Base-by-base conservation (phyloP, 2,888 invertebrate species). In the Mimachlamys varia region DNA sequence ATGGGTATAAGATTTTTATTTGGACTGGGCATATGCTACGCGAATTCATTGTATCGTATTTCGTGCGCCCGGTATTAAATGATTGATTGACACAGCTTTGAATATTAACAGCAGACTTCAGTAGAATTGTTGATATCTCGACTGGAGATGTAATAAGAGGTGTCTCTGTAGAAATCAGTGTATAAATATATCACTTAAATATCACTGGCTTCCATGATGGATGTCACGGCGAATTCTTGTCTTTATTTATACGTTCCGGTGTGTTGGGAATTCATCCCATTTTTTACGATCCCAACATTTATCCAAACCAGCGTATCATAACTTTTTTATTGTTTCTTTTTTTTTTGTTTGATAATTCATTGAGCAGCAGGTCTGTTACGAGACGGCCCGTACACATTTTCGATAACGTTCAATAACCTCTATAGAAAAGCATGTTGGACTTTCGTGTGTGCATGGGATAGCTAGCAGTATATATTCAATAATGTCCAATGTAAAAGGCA, bases 201-300 rank as follows among this genome's bases (percentile, higher is more conserved):
- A 76, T 76, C 76, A 33, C 27, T 76, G 22, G 33, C 76, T 33
- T 5, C 27, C 33, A 12, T 76, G 76, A 76, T 76, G 76, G 27
- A 27, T 76, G 76, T 76, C 76, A 76, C 27, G 33, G 22, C 33
- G 76, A 76, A 76, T 76, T 27, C 76, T 33, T 33, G 13, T 76
- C 76, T 76, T 76, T 76, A 76, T 76, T 76, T 76, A 76, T 76
- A 76, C 27, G 76, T 76, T 76, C 33, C 15, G 7, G 76, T 76
- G 76, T 76, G 76, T 33, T 76, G 76, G 76, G 76, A 76, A 76
- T 76, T 76, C 76, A 22, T 76, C 27, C 27, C 76, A 33, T 76
- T 76, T 76, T 76, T 76, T 76, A 76, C 33, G 76, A 76, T 76
- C 76, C 33, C 76, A 76, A 76, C 76, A 76, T 76, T 76, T 76